These are phyloP conservation scores for Xiphophorus hellerii DNA, from an alignment of 2,113 vertebrate genomes.

Conservation along the genomic window DNA sequence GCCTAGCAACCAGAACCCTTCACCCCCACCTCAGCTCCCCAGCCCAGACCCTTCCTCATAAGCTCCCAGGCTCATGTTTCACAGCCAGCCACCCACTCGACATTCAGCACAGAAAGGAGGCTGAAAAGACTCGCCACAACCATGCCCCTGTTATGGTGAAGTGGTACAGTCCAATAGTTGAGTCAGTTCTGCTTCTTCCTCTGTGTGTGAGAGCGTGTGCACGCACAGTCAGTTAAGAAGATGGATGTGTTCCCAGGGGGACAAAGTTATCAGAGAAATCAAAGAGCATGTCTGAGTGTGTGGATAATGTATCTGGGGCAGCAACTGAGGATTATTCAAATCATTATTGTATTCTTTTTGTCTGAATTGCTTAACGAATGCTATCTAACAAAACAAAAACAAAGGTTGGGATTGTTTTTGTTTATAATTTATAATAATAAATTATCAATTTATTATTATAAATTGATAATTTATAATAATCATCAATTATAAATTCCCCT, in stretches of 20 bases:
- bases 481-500: background rate
- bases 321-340: conserved; percentile 4
- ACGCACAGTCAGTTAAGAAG: conserved; percentile 26
- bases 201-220: conserved; percentile 5
- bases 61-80: conserved; percentile 61
- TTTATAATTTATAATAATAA: no score
- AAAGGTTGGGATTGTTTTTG: background rate
- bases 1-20: conserved; percentile 63
- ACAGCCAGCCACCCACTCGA: conserved; percentile 47
- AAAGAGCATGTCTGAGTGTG: conserved; percentile 51
- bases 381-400: background rate
- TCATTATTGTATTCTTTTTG: background rate
- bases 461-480: no score
- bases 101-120: conserved; percentile 58
- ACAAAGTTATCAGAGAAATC: conserved; percentile 30
- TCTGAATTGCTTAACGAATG: background rate
- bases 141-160: background rate
- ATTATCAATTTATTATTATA: no score
- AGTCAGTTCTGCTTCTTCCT: conserved; percentile 23
- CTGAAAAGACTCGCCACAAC: conserved; percentile 32
- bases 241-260: conserved; percentile 23
- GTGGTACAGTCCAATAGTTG: conserved; percentile 26
- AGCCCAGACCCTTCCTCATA: conserved; percentile 33
- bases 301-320: conserved; percentile 8
- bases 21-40: background rate